These are phyloP conservation scores for Hypotaenidia okinawae DNA, from an alignment of 2,797 vertebrate species.

Conservation along the genomic window DNA sequence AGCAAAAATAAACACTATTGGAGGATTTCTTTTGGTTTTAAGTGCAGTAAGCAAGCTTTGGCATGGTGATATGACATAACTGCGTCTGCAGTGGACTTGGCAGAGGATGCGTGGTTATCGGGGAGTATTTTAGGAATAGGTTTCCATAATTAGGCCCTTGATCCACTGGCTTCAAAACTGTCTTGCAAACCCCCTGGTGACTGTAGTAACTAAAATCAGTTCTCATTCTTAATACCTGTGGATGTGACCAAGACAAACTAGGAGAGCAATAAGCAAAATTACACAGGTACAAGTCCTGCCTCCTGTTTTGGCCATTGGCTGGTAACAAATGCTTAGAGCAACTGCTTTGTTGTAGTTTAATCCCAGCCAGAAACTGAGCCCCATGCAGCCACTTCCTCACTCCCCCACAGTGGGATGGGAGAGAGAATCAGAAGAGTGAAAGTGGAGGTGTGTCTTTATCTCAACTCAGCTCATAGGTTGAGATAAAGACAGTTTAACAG, in stretches of 20 bases:
- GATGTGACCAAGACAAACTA: not conserved
- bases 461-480: too few relatives aligned
- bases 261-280: not conserved
- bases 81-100: not conserved
- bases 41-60: not conserved
- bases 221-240: not conserved
- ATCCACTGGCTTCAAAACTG: not conserved
- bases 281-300: not conserved
- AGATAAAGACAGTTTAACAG: too few relatives aligned
- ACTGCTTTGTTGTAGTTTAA: not conserved
- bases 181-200: not conserved
- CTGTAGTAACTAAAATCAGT: not conserved
- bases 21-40: not conserved
- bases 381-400: too few relatives aligned
- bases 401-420: too few relatives aligned
- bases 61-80: not conserved
- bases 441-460: too few relatives aligned
- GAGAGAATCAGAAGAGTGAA: too few relatives aligned
- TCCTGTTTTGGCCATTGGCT: not conserved
- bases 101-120: not conserved
- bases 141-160: not conserved
- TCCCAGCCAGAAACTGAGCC: too few relatives aligned
- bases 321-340: not conserved
- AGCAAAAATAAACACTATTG: not conserved
- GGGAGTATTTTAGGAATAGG: not conserved